Percentiles rank a stretch among this genome's conserved stretches.
These are phyloP conservation scores for Brachionus rubens DNA, from an alignment of 1,140 invertebrate genomes.

Conservation along the genomic window DNA sequence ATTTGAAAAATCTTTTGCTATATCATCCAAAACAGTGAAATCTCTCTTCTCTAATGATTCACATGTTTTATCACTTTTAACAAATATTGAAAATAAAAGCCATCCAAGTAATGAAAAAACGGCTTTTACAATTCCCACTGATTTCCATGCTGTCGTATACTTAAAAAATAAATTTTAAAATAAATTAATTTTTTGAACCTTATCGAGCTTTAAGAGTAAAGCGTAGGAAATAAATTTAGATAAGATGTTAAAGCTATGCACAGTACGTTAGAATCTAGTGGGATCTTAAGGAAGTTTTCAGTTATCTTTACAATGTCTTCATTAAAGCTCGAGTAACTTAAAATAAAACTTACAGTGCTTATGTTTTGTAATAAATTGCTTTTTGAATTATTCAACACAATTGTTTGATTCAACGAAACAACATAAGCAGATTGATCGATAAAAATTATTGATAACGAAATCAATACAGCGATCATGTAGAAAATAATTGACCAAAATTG, in stretches of 20 bases:
- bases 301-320: too few relatives aligned
- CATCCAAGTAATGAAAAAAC: conserved; percentile 32
- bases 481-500: conserved; percentile 42
- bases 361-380: not conserved
- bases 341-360: not conserved
- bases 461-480: conserved; percentile 24
- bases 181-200: too few relatives aligned
- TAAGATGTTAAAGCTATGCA: too few relatives aligned
- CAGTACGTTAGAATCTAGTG: too few relatives aligned
- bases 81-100: conserved; percentile 28
- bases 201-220: too few relatives aligned
- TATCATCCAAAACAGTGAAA: conserved; percentile 29
- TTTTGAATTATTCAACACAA: not conserved
- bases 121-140: conserved; percentile 11
- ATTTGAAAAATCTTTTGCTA: conserved; percentile 4
- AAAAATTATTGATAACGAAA: conserved; percentile 36
- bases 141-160: conserved; percentile 11
- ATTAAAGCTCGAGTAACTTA: too few relatives aligned
- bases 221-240: too few relatives aligned
- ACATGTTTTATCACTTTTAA: conserved; percentile 21
- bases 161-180: not conserved
- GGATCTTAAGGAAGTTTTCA: too few relatives aligned
- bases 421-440: conserved; percentile 23
- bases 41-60: conserved; percentile 32
- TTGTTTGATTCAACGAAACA: not conserved